Base-by-base conservation (phyloP, 1,140 invertebrate genomes). In the Pollicipes pollicipes region DNA sequence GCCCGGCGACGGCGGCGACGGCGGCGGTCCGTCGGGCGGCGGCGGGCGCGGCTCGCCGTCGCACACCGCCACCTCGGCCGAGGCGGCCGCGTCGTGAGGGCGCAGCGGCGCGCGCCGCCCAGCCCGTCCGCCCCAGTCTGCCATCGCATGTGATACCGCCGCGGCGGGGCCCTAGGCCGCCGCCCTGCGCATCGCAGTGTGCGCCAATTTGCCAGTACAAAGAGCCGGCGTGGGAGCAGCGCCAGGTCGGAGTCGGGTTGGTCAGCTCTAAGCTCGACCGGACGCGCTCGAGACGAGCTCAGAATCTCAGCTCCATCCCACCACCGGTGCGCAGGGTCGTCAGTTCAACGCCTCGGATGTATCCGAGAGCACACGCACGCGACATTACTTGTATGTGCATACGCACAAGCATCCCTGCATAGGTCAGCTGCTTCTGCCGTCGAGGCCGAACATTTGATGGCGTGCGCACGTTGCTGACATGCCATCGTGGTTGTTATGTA, bases 1-100 rank as follows among this genome's bases (percentile, higher is more conserved):
- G 73, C 71, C 68, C 27, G 77, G 76, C 21, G 76, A 74, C 30
- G 69, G 71, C n/a, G 71, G 67, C n/a, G 64, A 45, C 66, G 30
- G 63, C 6, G 28, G 28, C 29, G 58, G 68, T 30, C 31, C 10
- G 45, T 6, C 6, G 45, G 17, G 10, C 45, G 21, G 68, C 72
- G 13, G 30, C 45, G 32, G 67, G 68, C 27, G 27, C 71, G 17
- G 26, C 70, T n/a, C 45, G 64, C 1, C 27, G 70, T 10, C 24
- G 37, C 28, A 35, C 66, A 32, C 29, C 66, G 2, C 26, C 10
- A 32, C 3, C 21, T 6, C 32, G 4, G 32, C 4, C 4, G 45
- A 58, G 45, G 6, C 45, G 45, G n/a, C 45, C 45, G 35, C 6
- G 6, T 35, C 45, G 17, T 10, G 10, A 58, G 45, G 45, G 13